Evolutionary conservation across 1,140 invertebrate genomes (phyloP), one percentile per base, ranked within the genome.

Genomic region (Pissodes strobi): DNA sequence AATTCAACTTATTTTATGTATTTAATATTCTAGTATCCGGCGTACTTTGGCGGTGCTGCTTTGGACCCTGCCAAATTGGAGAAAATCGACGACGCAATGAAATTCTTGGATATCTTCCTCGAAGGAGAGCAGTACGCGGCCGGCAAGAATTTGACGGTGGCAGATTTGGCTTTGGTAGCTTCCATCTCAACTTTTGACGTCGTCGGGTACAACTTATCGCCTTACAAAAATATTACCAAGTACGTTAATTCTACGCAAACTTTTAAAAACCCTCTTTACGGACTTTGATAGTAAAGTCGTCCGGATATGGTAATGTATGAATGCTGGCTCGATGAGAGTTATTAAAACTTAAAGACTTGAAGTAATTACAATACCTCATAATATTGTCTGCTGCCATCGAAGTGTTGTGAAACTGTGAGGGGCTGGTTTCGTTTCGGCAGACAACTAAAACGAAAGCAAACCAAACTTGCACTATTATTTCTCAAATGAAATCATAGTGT

Each of bases 91-190:
- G 80, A 85, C 9, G 85, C 85, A 1, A 79, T 90, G 37, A 80
- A 81, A 13, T 85, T 87, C 64, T 76, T 91, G n/a, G 84, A 92
- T 60, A 83, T 75, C 1, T 88, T 90, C 77, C 77, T 92, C 19
- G 84, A 87, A 45, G 84, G 82, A 0, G 79, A 85, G 65, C 81
- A 83, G 39, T 91, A 84, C 73, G 85, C 79, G 1, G 88, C 88
- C 6, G 89, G 89, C 9, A 80, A 86, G 58, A 82, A 81, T 15
- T 76, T 92, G 10, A 92, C 90, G 17, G 74, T 93, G 8, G 91
- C 91, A 5, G 91, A 91, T 73, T 78, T 90, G 12, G 71, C 83
- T 13, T 66, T 90, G 25, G 75, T 86, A 8, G 81, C 85, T 6
- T 80, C 81, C 1, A 79, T 90, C 10, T 85, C 88, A 19, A 88